Percentiles rank a stretch among this genome's conserved stretches.
Conservation (phyloP, 2,888 invertebrate species). For the Drosophila sordidula region DNA sequence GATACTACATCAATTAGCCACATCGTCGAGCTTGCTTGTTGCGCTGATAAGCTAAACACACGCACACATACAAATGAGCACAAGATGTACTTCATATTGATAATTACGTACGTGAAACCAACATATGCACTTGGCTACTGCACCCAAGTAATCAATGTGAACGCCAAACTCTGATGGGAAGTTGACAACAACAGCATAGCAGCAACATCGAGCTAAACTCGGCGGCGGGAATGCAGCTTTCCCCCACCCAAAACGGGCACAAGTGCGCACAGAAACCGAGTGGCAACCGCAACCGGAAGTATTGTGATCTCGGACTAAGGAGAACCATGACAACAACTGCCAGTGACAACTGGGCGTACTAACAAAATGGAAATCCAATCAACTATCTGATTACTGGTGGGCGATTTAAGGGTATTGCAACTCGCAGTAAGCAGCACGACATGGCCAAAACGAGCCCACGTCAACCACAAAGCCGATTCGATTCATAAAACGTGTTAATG, state of each 20-base stretch:
- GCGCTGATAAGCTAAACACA: slow-evolving; percentile 20
- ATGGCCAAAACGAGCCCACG: slow-evolving; percentile 4
- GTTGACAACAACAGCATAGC: not conserved
- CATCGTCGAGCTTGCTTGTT: slow-evolving; percentile 13
- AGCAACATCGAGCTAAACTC: not conserved
- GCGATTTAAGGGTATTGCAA: slow-evolving; percentile 21
- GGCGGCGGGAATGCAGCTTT: slow-evolving; percentile 22
- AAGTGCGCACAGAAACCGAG: slow-evolving; percentile 16
- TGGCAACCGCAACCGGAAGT: slow-evolving; percentile 40
- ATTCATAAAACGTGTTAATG: slow-evolving; percentile 40
- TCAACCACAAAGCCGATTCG: slow-evolving; percentile 2
- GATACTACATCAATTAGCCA: slow-evolving; percentile 37
- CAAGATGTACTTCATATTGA: slow-evolving; percentile 3
- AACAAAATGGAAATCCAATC: slow-evolving; percentile 22
- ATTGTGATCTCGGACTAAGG: slow-evolving; percentile 3
- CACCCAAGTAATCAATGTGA: not conserved
- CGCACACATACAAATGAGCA: not conserved
- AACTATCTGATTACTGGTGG: slow-evolving; percentile 11
- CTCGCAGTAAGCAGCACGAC: not conserved
- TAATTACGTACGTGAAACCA: slow-evolving; percentile 16
- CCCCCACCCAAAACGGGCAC: slow-evolving; percentile 19
- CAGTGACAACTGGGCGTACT: not conserved
- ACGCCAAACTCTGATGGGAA: slow-evolving; percentile 11
- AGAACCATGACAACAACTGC: slow-evolving; percentile 16
- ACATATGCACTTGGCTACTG: not conserved